Evolutionary conservation across 1,140 invertebrate species (phyloP), one percentile per base, ranked within the genome.

Genomic region (Caenorhabditis latens): DNA sequence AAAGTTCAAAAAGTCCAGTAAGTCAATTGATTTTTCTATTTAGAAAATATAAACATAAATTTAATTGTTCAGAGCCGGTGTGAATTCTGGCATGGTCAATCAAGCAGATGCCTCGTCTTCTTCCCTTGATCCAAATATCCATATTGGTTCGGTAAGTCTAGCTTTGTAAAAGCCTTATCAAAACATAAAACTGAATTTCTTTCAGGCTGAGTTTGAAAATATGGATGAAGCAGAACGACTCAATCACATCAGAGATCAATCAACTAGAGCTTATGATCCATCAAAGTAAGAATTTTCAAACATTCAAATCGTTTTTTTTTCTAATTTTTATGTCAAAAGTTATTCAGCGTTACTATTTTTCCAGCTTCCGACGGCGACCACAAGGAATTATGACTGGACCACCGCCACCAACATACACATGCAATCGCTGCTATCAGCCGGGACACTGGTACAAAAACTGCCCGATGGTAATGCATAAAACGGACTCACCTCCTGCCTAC

Each of bases 391-490:
- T 96, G 93, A 97, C 97, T 92, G 94, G 96, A 79, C 95, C 95
- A 90, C 96, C 98, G 53, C 97, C 97, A 71, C 93, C 95, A 46
- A 95, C 95, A 91, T 99, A 99, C 93, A 95, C 96, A 67, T 99
- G 97, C 93, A 96, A 96, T 92, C 96, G 96, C 92, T 99, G 97
- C 93, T 95, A 96, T 90, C 95, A 97, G 92, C 94, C 95, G 87
- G 97, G 97, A 2, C 97, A 99, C 94, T 99, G 96, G 96, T 98
- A 97, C 84, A 97, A 96, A 93, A 96, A 97, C 93, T 98, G 97
- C 93, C 96, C 96, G 19, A 93, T 95, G 89, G 95, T 95, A 94
- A 94, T 87, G 48, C 32, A 43, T 46, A 79, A 50, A 84, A 43
- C 75, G 43, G 46, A 24, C 53, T 58, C 19, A 53, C 50, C 85